Percentiles rank a stretch among this genome's conserved stretches.
These are phyloP conservation scores for Meiosimyza decipiens DNA, from an alignment of 2,888 invertebrate genomes.

Conservation along the genomic window DNA sequence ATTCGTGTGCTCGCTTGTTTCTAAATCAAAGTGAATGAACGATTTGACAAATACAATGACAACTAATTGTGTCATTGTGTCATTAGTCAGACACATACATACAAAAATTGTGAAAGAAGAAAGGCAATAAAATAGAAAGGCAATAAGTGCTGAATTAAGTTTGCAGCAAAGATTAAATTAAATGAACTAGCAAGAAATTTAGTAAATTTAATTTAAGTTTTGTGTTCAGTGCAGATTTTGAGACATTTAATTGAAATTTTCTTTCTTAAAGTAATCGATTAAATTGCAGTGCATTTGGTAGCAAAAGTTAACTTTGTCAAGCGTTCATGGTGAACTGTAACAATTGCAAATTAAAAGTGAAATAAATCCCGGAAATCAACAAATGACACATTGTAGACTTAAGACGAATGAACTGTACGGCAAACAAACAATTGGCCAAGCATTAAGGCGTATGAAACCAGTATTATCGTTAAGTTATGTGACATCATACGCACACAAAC, in stretches of 20 bases:
- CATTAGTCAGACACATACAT: slow-evolving; percentile 2
- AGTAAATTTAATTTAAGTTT: slow-evolving; percentile 3
- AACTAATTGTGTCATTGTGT: slow-evolving; percentile 30
- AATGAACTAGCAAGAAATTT: slow-evolving; percentile 40
- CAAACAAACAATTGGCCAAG: too few relatives aligned
- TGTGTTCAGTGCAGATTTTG: too few relatives aligned
- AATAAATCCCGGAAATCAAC: slow-evolving; percentile 50
- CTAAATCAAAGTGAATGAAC: background rate
- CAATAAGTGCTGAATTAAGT: background rate
- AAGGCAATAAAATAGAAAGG: background rate
- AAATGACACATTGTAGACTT: background rate
- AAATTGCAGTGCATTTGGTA: too few relatives aligned
- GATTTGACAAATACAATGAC: slow-evolving; percentile 10
- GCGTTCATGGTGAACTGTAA: too few relatives aligned
- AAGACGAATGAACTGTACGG: too few relatives aligned
- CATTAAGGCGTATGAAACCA: too few relatives aligned
- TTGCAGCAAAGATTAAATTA: background rate
- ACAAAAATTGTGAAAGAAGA: slow-evolving; percentile 1
- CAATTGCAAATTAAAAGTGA: slow-evolving; percentile 44
- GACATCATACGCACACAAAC: too few relatives aligned
- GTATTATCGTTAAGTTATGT: too few relatives aligned
- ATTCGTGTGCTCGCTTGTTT: too few relatives aligned
- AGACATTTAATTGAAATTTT: too few relatives aligned
- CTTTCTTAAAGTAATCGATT: too few relatives aligned
- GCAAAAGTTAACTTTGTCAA: too few relatives aligned